A percentile compares a stretch with the other conserved stretches of the same genome.
Evolutionary conservation across 1,140 invertebrate species (phyloP).

Genomic region (Neuroterus valhalla): DNA sequence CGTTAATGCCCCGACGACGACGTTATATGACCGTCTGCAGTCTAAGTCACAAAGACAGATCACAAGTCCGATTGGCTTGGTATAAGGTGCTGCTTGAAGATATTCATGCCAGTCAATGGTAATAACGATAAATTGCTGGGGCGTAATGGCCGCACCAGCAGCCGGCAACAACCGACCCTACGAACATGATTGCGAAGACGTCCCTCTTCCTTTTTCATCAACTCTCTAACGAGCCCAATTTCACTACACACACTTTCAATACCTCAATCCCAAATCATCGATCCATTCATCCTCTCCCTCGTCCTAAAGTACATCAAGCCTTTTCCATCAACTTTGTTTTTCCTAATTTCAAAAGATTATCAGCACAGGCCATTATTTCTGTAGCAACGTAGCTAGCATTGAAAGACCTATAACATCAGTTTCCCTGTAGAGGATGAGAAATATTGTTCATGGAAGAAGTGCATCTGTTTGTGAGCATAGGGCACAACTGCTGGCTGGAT

Average conservation of each 20-base stretch:
- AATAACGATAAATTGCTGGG: conserved; percentile 69
- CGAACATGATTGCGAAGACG: conserved; percentile 46
- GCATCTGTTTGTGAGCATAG: no score
- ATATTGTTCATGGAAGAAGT: no score
- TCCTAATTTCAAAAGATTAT: no score
- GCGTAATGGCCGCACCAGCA: conserved; percentile 59
- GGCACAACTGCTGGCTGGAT: neutral
- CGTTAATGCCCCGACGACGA: conserved; percentile 66
- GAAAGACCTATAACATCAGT: neutral
- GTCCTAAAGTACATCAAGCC: neutral
- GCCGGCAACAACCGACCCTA: conserved; percentile 38
- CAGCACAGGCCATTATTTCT: no score
- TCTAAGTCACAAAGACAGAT: conserved; percentile 64
- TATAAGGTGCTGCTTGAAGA: conserved; percentile 58
- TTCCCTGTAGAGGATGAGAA: no score
- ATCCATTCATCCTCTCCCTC: neutral
- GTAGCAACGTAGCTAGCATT: no score
- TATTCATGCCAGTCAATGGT: conserved; percentile 68
- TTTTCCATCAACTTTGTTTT: no score
- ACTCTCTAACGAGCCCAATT: conserved; percentile 47
- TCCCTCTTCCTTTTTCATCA: conserved; percentile 42
- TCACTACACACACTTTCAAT: conserved; percentile 1
- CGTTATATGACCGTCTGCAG: conserved; percentile 48
- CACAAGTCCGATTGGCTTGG: conserved; percentile 62
- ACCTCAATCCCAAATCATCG: neutral